These are phyloP conservation scores for Smutsia gigantea DNA, from an alignment of 2,797 vertebrate genomes.

Conservation along the genomic window DNA sequence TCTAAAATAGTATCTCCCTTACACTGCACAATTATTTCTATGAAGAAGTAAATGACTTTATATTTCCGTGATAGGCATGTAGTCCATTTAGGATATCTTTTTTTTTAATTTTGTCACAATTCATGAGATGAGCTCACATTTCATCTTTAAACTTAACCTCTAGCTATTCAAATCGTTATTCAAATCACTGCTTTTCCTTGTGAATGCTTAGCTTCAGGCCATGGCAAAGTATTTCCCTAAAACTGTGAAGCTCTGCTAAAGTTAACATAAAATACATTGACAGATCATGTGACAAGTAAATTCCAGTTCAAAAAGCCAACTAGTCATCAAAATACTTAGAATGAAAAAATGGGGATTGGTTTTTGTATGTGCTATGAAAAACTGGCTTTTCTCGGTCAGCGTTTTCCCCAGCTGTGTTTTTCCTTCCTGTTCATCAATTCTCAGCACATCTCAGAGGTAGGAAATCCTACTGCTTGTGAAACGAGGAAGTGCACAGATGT, in stretches of 20 bases:
- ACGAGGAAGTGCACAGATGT: neutral
- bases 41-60: constrained; percentile 24
- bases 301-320: constrained; percentile 7
- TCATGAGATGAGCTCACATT: neutral
- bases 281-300: neutral
- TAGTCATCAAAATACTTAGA: constrained; percentile 21
- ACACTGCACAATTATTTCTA: neutral
- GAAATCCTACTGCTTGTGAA: constrained; percentile 29
- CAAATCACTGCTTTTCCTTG: neutral
- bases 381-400: neutral
- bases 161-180: neutral
- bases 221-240: neutral
- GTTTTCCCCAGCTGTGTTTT: constrained; percentile 28
- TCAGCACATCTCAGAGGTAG: constrained; percentile 7
- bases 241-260: constrained; percentile 17
- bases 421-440: constrained; percentile 2
- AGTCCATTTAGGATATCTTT: neutral
- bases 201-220: neutral
- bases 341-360: constrained; percentile 30
- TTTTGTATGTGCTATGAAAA: constrained; percentile 10
- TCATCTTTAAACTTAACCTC: neutral
- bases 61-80: neutral
- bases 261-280: neutral
- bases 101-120: neutral
- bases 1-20: constrained; percentile 36